Conservation (phyloP, 1,140 invertebrate species). For the Aphis gossypii region DNA sequence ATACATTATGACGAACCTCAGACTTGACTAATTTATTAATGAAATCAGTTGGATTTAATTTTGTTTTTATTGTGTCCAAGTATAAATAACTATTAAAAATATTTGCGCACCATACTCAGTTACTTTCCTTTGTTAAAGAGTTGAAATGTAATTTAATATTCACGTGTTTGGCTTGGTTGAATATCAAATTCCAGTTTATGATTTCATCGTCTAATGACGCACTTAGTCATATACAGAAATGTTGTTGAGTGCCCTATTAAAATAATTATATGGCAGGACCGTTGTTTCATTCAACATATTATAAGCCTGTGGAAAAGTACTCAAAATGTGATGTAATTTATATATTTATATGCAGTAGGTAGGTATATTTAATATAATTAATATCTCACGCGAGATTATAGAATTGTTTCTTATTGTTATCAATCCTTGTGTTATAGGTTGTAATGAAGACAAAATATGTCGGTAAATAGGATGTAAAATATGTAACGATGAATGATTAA, state of each 20-base stretch:
- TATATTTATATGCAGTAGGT: background rate
- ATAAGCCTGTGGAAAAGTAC: slow-evolving; percentile 9
- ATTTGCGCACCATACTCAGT: too few relatives aligned
- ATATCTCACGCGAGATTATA: background rate
- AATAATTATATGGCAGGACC: background rate
- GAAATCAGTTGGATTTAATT: background rate
- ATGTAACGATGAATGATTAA: background rate
- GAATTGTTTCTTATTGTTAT: background rate
- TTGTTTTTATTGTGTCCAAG: background rate
- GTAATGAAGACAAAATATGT: background rate
- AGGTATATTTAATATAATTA: background rate
- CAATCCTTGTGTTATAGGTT: background rate
- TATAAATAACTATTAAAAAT: slow-evolving; percentile 13
- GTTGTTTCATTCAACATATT: slow-evolving; percentile 25
- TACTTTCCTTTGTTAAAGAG: background rate
- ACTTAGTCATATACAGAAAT: slow-evolving; percentile 25
- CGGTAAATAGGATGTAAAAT: background rate
- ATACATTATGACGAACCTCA: background rate
- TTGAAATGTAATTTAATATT: slow-evolving; percentile 12
- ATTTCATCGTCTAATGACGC: slow-evolving; percentile 5
- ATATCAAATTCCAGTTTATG: slow-evolving; percentile 9
- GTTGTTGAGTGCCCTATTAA: slow-evolving; percentile 36
- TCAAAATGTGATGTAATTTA: background rate
- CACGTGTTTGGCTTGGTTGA: background rate
- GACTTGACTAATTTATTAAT: background rate